A percentile compares a stretch with the other conserved stretches of the same genome.
Evolutionary conservation across 2,797 vertebrate genomes (phyloP).

Genomic region (Thamnophis elegans): DNA sequence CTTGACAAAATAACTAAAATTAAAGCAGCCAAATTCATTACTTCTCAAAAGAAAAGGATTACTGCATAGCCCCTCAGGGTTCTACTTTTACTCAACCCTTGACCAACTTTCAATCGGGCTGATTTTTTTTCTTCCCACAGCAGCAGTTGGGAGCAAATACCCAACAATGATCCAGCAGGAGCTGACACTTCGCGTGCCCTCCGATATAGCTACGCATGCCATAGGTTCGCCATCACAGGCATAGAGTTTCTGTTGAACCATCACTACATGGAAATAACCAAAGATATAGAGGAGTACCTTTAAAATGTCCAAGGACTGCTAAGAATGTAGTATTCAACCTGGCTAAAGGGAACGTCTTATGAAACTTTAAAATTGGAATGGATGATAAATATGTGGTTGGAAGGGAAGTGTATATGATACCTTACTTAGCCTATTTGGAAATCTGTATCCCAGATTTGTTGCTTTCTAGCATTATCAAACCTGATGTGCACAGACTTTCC

Average conservation of each 20-base stretch:
- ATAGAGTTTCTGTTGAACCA: no score
- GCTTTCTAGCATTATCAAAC: not conserved
- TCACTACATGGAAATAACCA: not conserved
- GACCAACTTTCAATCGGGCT: not conserved
- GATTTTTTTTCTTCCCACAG: not conserved
- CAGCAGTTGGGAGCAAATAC: not conserved
- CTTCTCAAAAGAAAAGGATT: not conserved
- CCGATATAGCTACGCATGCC: no score
- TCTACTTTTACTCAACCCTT: not conserved
- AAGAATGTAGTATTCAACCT: not conserved
- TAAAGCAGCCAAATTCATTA: not conserved
- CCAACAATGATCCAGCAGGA: not conserved
- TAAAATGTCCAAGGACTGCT: not conserved
- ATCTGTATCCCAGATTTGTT: not conserved
- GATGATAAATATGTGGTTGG: not conserved
- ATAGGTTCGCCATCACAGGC: no score
- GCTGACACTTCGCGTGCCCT: not conserved
- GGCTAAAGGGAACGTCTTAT: not conserved
- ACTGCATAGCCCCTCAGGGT: not conserved
- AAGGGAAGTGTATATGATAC: not conserved
- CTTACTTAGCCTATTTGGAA: not conserved
- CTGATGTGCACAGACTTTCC: not conserved
- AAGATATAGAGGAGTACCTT: not conserved
- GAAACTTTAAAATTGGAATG: not conserved
- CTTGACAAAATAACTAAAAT: no score